Conservation (phyloP, 2,113 vertebrate genomes). For the Xiphorhynchus elegans region DNA sequence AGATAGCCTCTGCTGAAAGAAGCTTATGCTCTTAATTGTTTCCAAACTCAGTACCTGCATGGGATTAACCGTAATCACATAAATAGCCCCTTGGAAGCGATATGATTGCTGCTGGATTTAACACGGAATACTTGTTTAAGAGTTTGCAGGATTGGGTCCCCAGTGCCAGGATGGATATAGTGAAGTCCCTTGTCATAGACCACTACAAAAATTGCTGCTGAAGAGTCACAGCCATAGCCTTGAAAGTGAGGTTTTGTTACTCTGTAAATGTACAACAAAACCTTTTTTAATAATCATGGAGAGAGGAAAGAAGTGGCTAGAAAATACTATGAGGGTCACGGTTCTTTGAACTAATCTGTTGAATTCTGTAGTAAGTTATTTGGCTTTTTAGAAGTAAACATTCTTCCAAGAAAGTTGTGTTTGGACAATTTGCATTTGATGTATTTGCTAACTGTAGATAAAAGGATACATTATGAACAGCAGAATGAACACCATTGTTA, state of each 20-base stretch:
- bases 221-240: not conserved
- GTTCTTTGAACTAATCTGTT: not conserved
- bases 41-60: not conserved
- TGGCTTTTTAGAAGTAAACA: not conserved
- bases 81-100: not conserved
- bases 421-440: conserved; percentile 16
- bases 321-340: not conserved
- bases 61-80: not conserved
- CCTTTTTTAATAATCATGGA: not conserved
- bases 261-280: not conserved
- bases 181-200: not conserved
- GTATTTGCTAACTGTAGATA: not conserved
- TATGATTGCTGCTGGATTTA: not conserved
- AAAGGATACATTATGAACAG: not conserved
- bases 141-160: not conserved
- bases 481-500: not conserved
- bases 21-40: conserved; percentile 29
- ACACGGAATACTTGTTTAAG: accelerated
- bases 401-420: not conserved
- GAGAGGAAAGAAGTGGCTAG: not conserved
- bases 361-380: not conserved
- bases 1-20: not conserved
- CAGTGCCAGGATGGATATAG: not conserved
- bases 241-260: not conserved
- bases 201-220: not conserved